These are phyloP conservation scores for Chaetogeoica ovagalla DNA, from an alignment of 2,888 invertebrate species.

Conservation along the genomic window DNA sequence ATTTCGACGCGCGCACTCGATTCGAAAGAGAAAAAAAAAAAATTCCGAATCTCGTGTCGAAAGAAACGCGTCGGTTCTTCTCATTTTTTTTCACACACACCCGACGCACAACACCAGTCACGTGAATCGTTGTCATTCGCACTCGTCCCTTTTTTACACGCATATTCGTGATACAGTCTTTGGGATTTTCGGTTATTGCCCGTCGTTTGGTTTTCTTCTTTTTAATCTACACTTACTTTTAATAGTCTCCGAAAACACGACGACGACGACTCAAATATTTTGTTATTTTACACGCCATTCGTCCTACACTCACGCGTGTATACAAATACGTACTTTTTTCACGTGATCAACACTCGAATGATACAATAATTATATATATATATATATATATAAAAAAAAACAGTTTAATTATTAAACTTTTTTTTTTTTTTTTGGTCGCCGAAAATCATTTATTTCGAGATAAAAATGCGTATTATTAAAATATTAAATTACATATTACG, in stretches of 20 bases:
- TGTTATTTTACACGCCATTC: too few relatives aligned
- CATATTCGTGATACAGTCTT: not conserved
- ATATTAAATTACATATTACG: too few relatives aligned
- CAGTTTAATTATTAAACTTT: too few relatives aligned
- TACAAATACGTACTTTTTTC: too few relatives aligned
- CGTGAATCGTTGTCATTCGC: slow-evolving; percentile 4
- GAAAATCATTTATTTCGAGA: not conserved
- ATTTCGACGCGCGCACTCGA: slow-evolving; percentile 24
- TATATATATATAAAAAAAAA: too few relatives aligned
- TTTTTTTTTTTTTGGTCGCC: too few relatives aligned
- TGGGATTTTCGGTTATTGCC: slow-evolving; percentile 21
- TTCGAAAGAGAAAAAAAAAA: not conserved
- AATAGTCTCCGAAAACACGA: not conserved
- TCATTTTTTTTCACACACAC: too few relatives aligned
- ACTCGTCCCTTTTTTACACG: not conserved
- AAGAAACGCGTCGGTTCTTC: slow-evolving; percentile 12
- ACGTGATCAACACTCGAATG: too few relatives aligned
- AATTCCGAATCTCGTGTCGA: slow-evolving; percentile 26
- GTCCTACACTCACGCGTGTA: too few relatives aligned
- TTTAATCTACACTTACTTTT: not conserved
- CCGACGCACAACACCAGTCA: not conserved
- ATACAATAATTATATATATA: too few relatives aligned
- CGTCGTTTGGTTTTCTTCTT: not conserved
- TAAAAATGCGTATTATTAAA: too few relatives aligned
- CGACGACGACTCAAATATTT: too few relatives aligned